Evolutionary conservation across 2,113 vertebrate genomes (phyloP), one percentile per base, ranked within the genome.

Genomic region (Plotosus lineatus): DNA sequence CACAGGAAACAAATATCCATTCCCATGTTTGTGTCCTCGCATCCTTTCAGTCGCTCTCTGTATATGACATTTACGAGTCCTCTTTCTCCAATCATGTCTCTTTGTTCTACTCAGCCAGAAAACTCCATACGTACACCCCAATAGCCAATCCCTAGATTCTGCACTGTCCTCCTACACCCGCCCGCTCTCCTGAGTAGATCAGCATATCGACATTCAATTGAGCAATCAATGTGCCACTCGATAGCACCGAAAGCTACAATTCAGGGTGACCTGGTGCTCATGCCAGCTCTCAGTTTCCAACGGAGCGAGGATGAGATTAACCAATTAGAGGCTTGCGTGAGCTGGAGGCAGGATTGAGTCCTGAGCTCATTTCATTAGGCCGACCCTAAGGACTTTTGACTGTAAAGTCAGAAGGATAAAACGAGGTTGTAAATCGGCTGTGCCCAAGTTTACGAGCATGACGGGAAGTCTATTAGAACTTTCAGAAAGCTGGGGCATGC

Each of bases 381-480:
- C 11, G 68, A 88, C 87, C 87, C 89, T 50, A 80, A 73, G 80
- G 88, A 88, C 85, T 42, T 50, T 79, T 79, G 82, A 84, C 89
- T 85, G 79, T 87, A 87, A 88, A 89, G 88, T 85, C 83, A 9
- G 60, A 12, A 78, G 63, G 83, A 87, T 91, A 92, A 78, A 92
- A 93, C 90, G 86, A 91, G 88, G 87, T 92, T 89, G 87, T 94
- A 93, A 93, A 94, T 93, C 91, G 87, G 75, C 75, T 69, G 86
- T 51, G 82, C 90, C 84, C 66, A 79, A 86, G 87, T 87, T 91
- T 89, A 91, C 77, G 89, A 88, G 88, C 87, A 84, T 89, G 91
- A 90, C 88, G 77, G 88, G 87, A 92, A 92, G 92, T 92, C 90
- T 90, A 92, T 92, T 92, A 92, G 85, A 91, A 90, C 85, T 89